phyloP scores from a whole-genome alignment of 1,140 invertebrate species.

The Pogonomyrmex barbatus region DNA sequence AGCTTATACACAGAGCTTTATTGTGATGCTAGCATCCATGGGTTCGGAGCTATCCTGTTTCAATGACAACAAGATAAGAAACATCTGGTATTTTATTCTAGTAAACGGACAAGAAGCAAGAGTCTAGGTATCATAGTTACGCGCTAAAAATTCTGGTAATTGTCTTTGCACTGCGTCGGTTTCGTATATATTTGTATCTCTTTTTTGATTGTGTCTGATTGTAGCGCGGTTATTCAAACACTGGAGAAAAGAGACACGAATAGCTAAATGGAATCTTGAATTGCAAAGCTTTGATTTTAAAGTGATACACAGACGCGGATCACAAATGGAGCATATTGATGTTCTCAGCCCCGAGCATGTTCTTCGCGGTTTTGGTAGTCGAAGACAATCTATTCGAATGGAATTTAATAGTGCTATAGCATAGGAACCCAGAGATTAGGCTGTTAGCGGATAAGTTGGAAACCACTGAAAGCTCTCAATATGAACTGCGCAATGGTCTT shows the following conservation, averaged over 20 bases:
- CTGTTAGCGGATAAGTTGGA: no score
- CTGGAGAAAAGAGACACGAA: neutral
- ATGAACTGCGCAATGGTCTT: no score
- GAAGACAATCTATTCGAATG: neutral
- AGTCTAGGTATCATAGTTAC: constrained; percentile 12
- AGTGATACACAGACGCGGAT: neutral
- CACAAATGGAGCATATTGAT: neutral
- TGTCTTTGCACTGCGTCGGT: constrained; percentile 12
- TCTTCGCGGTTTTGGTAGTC: neutral
- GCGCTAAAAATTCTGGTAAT: constrained; percentile 18
- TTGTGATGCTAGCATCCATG: constrained; percentile 71
- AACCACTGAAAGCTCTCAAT: no score
- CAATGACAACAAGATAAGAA: constrained; percentile 32
- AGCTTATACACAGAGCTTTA: constrained; percentile 69
- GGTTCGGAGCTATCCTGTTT: constrained; percentile 71
- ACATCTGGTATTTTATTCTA: constrained; percentile 33
- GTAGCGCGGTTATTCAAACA: neutral
- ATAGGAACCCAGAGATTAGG: no score
- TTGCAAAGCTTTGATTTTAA: neutral
- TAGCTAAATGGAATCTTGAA: neutral
- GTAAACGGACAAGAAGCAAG: neutral
- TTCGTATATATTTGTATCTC: neutral
- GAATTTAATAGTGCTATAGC: neutral
- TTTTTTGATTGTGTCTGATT: constrained; percentile 16
- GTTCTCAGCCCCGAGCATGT: neutral